phyloP scores from a whole-genome alignment of 2,797 vertebrate species.

The Poeciliopsis gracilis region DNA sequence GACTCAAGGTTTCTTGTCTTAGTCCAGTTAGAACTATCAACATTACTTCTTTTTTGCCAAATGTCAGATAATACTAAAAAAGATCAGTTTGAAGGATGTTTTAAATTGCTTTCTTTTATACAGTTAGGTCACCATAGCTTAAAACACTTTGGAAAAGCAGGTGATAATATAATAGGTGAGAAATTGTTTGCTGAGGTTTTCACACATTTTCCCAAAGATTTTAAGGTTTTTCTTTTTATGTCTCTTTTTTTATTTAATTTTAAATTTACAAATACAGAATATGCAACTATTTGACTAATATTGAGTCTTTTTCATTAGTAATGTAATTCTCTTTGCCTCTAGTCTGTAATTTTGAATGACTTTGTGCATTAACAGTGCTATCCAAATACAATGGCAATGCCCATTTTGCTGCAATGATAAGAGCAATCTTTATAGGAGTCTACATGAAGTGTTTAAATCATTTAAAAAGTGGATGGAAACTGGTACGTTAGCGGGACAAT shows the following conservation, averaged over 20 bases:
- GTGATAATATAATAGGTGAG: not conserved
- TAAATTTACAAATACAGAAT: not conserved
- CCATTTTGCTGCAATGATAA: not conserved
- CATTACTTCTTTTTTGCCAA: not conserved
- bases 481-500: not conserved
- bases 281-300: not conserved
- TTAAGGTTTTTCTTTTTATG: not conserved
- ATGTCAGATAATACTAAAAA: not conserved
- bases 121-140: not conserved
- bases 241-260: not conserved
- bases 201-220: not conserved
- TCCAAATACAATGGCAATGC: not conserved
- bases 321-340: not conserved
- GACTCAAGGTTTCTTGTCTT: not conserved
- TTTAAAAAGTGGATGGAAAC: not conserved
- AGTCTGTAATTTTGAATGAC: not conserved
- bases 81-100: not conserved
- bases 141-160: not conserved
- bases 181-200: not conserved
- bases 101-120: not conserved
- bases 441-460: not conserved
- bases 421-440: not conserved
- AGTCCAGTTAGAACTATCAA: not conserved
- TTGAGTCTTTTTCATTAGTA: not conserved
- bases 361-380: not conserved